Conservation (phyloP, 2,888 invertebrate genomes). For the Andricus curvator region DNA sequence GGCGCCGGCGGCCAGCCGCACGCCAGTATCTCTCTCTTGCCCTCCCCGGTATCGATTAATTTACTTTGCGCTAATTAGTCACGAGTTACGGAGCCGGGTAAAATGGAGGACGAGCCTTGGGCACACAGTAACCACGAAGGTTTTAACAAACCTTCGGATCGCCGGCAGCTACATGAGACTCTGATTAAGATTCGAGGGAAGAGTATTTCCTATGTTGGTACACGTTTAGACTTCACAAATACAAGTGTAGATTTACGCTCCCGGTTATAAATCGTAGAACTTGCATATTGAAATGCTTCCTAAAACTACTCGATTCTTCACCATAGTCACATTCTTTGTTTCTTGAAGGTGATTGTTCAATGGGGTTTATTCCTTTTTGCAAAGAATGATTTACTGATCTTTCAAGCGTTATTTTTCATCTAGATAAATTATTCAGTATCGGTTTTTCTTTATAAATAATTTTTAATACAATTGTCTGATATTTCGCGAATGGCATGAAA, state of each 20-base stretch:
- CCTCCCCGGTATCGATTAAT: constrained; percentile 50
- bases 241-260: constrained; percentile 18
- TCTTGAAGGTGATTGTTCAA: neutral
- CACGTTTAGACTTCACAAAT: constrained; percentile 31
- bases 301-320: constrained; percentile 18
- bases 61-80: constrained; percentile 57
- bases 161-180: constrained; percentile 41
- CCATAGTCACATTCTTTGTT: constrained; percentile 8
- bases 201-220: constrained; percentile 37
- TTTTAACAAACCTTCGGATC: constrained; percentile 42
- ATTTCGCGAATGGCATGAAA: neutral
- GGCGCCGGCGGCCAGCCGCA: constrained; percentile 40
- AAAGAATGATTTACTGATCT: neutral
- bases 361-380: constrained; percentile 9
- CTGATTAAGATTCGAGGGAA: constrained; percentile 47
- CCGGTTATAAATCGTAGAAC: constrained; percentile 32
- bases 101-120: constrained; percentile 53
- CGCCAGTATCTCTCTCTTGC: constrained; percentile 45
- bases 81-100: constrained; percentile 51
- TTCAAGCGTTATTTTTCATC: neutral
- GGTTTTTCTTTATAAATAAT: no score
- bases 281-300: constrained; percentile 27
- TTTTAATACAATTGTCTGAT: neutral
- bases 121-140: constrained; percentile 47
- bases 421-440: no score